Conservation (phyloP, 2,888 invertebrate genomes). For the Myathropa florea region DNA sequence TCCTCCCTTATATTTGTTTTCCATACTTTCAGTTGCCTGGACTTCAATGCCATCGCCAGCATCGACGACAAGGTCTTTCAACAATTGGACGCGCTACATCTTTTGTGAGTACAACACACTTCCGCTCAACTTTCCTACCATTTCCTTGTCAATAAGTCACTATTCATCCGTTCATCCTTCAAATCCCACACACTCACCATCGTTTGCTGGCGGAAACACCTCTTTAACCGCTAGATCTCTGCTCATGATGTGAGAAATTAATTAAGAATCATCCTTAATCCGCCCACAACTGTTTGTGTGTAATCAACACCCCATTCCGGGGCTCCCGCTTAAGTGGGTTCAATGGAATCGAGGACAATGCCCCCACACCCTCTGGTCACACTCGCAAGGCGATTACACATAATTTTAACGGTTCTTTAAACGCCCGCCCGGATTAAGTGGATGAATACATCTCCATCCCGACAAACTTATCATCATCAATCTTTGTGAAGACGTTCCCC, state of each 20-base stretch:
- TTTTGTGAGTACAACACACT: slow-evolving; percentile 80
- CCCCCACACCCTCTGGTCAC: not conserved
- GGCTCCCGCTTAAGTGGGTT: not conserved
- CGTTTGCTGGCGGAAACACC: not conserved
- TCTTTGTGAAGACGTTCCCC: slow-evolving; percentile 37
- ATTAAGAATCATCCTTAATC: not conserved
- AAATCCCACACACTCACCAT: not conserved
- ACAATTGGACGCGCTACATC: slow-evolving; percentile 80
- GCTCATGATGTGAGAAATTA: not conserved
- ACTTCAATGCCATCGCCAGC: slow-evolving; percentile 80
- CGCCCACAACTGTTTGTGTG: not conserved
- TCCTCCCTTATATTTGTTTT: not conserved
- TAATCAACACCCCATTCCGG: not conserved
- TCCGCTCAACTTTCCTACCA: not conserved
- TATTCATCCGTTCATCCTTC: too few species aligned
- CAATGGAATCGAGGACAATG: slow-evolving; percentile 7
- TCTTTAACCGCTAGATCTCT: not conserved
- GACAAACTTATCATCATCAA: slow-evolving; percentile 61
- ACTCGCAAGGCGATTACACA: slow-evolving; percentile 32
- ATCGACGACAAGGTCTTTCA: slow-evolving; percentile 81
- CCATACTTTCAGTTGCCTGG: slow-evolving; percentile 79
- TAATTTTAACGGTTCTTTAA: slow-evolving; percentile 58
- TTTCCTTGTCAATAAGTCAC: not conserved
- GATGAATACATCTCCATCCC: slow-evolving; percentile 45
- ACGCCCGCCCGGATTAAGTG: slow-evolving; percentile 41